Evolutionary conservation across 2,888 invertebrate species (phyloP), one percentile per base, ranked within the genome.

Genomic region (Callyntrura sp.): DNA sequence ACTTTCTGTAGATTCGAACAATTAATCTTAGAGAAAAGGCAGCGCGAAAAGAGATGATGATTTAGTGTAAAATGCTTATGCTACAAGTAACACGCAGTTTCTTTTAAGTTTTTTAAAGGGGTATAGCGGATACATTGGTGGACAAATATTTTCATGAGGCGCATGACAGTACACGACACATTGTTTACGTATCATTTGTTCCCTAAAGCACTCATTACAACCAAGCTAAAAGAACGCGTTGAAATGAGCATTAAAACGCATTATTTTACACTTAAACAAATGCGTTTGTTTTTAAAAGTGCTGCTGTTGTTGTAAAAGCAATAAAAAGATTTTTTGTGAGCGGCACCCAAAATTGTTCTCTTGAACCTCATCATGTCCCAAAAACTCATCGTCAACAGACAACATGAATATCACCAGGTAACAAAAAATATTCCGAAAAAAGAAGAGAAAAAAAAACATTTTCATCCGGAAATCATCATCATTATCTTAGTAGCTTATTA

Each of bases 381-480:
- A 70, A 43, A 70, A 70, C 35, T 6, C 12, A 35, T 23, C 28
- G 28, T 57, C n/a, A 78, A 28, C n/a, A 57, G 20, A 5, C n/a
- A 57, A 43, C 14, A 68, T 73, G 73, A 28, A 28, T 78, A 48
- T 20, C 2, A 1, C 6, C 1, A 20, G n/a, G 9, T 28, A 57
- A 55, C 1, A 70, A 70, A 62, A 35, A 35, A 35, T 35, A 35
- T 35, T 35, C 35, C 60, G 28, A 9, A 82, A 6, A 60, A n/a
- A 82, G 51, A 43, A 62, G n/a, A n/a, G n/a, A n/a, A 43, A 28
- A 60, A 28, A 81, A 83, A 65, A 83, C 20, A 87, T 60, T 62
- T 55, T 73, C 62, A 83, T 88, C 88, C 88, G 88, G 88, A 88
- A 83, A 83, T 88, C 68, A 88, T 83, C 62, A 83, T 88, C 43